A percentile compares a stretch with the other conserved stretches of the same genome.
Conservation (phyloP, 1,140 invertebrate genomes). For the Eumaeus atala region DNA sequence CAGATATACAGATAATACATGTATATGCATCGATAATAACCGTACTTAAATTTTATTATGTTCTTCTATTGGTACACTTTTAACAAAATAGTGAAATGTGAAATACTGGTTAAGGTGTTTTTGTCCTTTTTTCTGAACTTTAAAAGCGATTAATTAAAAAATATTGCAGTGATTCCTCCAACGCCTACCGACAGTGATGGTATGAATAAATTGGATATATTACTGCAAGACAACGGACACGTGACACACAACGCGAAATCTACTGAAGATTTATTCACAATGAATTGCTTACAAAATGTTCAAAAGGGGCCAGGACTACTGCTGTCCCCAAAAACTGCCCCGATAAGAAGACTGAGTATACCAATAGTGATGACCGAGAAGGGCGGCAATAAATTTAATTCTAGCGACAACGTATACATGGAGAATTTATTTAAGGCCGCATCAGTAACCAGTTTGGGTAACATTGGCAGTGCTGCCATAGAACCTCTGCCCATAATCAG, state of each 20-base stretch:
- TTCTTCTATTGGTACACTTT: too few relatives aligned
- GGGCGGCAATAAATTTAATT: constrained; percentile 46
- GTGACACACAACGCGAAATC: constrained; percentile 35
- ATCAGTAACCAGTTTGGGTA: constrained; percentile 59
- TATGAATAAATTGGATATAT: constrained; percentile 45
- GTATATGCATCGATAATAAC: too few relatives aligned
- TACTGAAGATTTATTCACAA: constrained; percentile 49
- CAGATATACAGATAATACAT: too few relatives aligned
- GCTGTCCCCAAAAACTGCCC: constrained; percentile 48
- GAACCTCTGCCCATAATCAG: constrained; percentile 65
- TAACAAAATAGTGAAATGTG: too few relatives aligned
- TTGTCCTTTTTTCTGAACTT: too few relatives aligned
- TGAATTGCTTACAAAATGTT: constrained; percentile 27
- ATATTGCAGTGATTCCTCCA: constrained; percentile 55
- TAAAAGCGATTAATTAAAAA: neutral
- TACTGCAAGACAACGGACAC: constrained; percentile 22
- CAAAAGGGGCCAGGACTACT: constrained; percentile 44
- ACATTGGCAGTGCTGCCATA: constrained; percentile 52
- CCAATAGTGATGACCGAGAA: constrained; percentile 54
- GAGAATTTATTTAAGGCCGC: constrained; percentile 63
- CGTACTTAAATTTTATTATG: too few relatives aligned
- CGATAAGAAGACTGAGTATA: constrained; percentile 55
- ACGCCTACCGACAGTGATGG: constrained; percentile 45
- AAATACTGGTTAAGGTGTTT: too few relatives aligned
- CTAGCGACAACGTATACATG: constrained; percentile 53